Conservation (phyloP, 2,797 vertebrate genomes). For the Lutjanus campechanus region DNA sequence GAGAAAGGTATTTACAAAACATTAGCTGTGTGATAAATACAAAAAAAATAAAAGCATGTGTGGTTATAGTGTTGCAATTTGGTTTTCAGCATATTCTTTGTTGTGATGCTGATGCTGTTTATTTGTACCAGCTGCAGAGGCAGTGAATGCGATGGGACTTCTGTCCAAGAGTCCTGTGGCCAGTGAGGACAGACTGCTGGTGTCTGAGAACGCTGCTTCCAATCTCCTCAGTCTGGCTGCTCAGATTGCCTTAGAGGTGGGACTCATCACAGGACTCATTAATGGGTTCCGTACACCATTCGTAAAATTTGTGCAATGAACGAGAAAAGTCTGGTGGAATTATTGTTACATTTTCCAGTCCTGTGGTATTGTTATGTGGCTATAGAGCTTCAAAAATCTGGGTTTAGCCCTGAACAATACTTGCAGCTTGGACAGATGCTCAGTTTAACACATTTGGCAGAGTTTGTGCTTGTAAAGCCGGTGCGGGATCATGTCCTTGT, state of each 20-base stretch:
- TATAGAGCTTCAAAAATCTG: neutral
- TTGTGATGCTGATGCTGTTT: slow-evolving; percentile 26
- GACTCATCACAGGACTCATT: slow-evolving; percentile 18
- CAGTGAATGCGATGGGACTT: slow-evolving; percentile 84
- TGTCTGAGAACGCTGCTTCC: slow-evolving; percentile 79
- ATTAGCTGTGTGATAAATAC: slow-evolving; percentile 12
- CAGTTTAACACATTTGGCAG: no score
- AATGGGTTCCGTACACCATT: slow-evolving; percentile 16
- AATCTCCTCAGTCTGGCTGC: slow-evolving; percentile 90
- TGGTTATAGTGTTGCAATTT: neutral
- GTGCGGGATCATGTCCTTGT: slow-evolving; percentile 24
- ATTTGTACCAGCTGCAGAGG: slow-evolving; percentile 84
- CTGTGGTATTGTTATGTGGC: slow-evolving; percentile 17
- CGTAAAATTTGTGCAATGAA: neutral
- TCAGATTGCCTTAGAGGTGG: slow-evolving; percentile 94
- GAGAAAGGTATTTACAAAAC: slow-evolving; percentile 85
- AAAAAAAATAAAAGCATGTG: neutral
- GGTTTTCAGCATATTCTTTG: slow-evolving; percentile 17
- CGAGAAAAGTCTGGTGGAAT: neutral
- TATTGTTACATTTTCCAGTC: neutral
- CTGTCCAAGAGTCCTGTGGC: slow-evolving; percentile 70
- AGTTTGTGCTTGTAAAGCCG: no score
- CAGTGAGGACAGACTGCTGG: slow-evolving; percentile 75
- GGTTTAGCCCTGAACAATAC: slow-evolving; percentile 15
- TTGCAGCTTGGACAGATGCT: neutral